Conservation (phyloP, 2,113 vertebrate species). For the Syngnathoides biaculeatus region DNA sequence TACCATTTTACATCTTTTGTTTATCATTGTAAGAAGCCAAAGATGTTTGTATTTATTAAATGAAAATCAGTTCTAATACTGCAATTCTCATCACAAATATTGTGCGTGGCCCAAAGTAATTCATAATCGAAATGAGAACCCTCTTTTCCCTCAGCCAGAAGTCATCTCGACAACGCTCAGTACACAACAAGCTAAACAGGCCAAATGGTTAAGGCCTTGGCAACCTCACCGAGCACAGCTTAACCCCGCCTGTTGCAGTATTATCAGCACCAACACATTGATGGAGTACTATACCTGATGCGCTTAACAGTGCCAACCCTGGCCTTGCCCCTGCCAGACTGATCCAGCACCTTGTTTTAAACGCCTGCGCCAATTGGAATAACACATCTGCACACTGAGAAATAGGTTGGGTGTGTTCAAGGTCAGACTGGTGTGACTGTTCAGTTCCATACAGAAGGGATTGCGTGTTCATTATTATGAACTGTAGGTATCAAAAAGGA, state of each 20-base stretch:
- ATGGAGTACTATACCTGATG: conserved; percentile 38
- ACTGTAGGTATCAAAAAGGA: conserved; percentile 39
- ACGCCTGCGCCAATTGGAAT: conserved; percentile 34
- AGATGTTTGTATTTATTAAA: background rate
- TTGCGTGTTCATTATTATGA: conserved; percentile 50
- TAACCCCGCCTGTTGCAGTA: conserved; percentile 36
- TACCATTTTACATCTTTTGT: background rate
- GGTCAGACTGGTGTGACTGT: conserved; percentile 15
- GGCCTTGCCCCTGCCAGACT: conserved; percentile 36
- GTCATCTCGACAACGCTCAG: conserved; percentile 8
- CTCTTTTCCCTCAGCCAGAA: conserved; percentile 8
- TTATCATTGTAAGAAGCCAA: background rate
- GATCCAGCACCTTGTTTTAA: conserved; percentile 31
- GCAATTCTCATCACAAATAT: background rate
- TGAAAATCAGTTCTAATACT: background rate
- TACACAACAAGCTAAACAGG: conserved; percentile 24
- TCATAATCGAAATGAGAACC: conserved; percentile 24
- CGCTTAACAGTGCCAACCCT: conserved; percentile 44
- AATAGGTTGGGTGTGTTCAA: conserved; percentile 23
- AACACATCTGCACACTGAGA: conserved; percentile 23
- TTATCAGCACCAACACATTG: conserved; percentile 49
- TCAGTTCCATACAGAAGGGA: conserved; percentile 25
- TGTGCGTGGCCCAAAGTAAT: background rate
- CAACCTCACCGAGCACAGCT: conserved; percentile 31
- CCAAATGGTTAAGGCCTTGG: conserved; percentile 32